Evolutionary conservation across 2,797 vertebrate genomes (phyloP).

Genomic region (Cyprinella venusta): DNA sequence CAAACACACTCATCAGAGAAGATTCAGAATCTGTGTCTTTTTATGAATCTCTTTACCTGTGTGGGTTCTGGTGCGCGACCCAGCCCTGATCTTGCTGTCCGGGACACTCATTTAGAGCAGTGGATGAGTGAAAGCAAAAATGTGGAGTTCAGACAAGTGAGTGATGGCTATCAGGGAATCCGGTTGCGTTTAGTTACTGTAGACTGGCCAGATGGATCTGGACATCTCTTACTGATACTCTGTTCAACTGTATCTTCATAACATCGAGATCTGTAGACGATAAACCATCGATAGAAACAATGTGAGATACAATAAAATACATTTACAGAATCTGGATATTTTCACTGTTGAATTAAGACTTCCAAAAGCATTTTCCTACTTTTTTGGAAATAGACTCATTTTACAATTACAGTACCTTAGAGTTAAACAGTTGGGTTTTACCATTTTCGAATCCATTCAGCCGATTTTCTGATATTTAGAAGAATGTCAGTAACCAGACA

Average conservation of each 20-base stretch:
- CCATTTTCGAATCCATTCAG: no score
- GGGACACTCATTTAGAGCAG: constrained; percentile 81
- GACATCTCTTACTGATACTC: not conserved
- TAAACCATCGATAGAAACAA: constrained; percentile 16
- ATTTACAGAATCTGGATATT: not conserved
- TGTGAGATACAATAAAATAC: constrained; percentile 1
- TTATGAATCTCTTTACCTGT: constrained; percentile 72
- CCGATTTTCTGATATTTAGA: no score
- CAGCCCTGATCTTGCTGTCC: constrained; percentile 74
- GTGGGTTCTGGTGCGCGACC: constrained; percentile 81
- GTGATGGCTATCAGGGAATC: constrained; percentile 15
- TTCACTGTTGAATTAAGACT: not conserved
- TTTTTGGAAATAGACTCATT: no score
- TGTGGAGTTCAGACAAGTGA: constrained; percentile 59
- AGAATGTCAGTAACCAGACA: no score
- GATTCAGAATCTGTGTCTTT: not conserved
- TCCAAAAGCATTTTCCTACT: not conserved
- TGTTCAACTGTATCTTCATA: constrained; percentile 31
- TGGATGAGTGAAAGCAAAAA: constrained; percentile 66
- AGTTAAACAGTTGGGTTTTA: no score
- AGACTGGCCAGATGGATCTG: constrained; percentile 28
- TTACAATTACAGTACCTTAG: no score
- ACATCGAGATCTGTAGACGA: constrained; percentile 26
- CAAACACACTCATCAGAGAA: not conserved
- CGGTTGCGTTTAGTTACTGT: constrained; percentile 6